A percentile compares a stretch with the other conserved stretches of the same genome.
These are phyloP conservation scores for Harmothoe impar DNA, from an alignment of 2,888 invertebrate genomes.

Conservation along the genomic window DNA sequence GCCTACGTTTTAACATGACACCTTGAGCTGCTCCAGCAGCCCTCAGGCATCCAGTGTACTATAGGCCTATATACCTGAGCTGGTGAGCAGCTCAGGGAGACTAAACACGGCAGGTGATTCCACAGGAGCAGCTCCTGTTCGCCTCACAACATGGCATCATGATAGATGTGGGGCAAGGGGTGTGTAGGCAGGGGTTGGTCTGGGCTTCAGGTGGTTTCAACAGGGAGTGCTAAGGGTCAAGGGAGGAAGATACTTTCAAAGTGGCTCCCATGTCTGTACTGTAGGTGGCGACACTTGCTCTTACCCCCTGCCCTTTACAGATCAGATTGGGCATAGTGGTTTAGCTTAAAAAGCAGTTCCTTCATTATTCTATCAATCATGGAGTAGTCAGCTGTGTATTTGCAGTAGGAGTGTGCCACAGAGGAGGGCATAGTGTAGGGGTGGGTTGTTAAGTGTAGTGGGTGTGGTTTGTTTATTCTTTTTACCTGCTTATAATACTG, in stretches of 20 bases:
- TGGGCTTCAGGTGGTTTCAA: not conserved
- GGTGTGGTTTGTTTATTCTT: too few species aligned
- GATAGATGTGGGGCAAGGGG: conserved; percentile 9
- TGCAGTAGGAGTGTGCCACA: too few species aligned
- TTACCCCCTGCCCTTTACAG: not conserved
- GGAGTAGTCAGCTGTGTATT: too few species aligned
- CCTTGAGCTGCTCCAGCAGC: not conserved
- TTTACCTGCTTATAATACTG: too few species aligned
- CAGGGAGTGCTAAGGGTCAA: not conserved
- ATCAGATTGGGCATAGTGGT: not conserved
- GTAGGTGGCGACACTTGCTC: not conserved
- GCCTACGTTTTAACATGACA: not conserved
- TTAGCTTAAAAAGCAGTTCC: not conserved
- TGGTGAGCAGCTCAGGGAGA: not conserved
- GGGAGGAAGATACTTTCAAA: not conserved
- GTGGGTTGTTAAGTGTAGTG: too few species aligned
- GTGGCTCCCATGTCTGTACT: not conserved
- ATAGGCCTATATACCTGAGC: not conserved
- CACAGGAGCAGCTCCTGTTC: not conserved
- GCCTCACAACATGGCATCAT: not conserved
- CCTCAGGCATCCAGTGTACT: not conserved
- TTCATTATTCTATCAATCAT: not conserved
- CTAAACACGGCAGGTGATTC: conserved; percentile 6
- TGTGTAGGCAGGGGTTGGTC: not conserved
- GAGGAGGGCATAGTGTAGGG: too few species aligned